Conservation (phyloP, 1,140 invertebrate genomes). For the Wasmannia auropunctata region DNA sequence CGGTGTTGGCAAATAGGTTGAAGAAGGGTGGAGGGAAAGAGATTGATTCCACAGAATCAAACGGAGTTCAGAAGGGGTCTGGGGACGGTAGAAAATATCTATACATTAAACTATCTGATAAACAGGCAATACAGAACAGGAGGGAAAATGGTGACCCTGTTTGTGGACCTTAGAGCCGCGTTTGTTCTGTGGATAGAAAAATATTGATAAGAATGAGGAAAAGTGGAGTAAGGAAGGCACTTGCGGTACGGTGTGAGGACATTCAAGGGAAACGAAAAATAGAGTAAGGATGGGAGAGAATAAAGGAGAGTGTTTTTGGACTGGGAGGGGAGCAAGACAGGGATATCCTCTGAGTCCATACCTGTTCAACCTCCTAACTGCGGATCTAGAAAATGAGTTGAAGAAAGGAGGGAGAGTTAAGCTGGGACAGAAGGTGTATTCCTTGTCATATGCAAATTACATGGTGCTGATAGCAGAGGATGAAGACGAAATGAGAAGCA, state of each 20-base stretch:
- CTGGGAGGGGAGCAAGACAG: no score
- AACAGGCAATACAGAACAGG: background rate
- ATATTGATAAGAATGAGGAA: background rate
- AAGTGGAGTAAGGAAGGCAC: no score
- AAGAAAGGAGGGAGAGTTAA: background rate
- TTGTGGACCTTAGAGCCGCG: no score
- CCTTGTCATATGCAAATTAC: background rate
- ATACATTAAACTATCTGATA: background rate
- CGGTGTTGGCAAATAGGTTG: background rate
- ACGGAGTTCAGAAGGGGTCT: background rate
- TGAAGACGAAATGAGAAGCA: background rate
- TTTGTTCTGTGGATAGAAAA: no score
- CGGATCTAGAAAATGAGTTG: background rate
- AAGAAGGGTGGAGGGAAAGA: background rate
- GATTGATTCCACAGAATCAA: no score
- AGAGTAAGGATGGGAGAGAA: no score
- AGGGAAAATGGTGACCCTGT: background rate
- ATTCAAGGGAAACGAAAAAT: no score
- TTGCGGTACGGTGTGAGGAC: no score
- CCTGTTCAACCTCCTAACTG: background rate
- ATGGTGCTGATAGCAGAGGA: background rate
- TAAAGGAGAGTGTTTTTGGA: no score
- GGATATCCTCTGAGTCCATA: no score
- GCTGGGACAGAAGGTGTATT: background rate
- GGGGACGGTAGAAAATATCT: no score